Conservation (phyloP, 2,797 vertebrate genomes). For the Buceros bicornis region DNA sequence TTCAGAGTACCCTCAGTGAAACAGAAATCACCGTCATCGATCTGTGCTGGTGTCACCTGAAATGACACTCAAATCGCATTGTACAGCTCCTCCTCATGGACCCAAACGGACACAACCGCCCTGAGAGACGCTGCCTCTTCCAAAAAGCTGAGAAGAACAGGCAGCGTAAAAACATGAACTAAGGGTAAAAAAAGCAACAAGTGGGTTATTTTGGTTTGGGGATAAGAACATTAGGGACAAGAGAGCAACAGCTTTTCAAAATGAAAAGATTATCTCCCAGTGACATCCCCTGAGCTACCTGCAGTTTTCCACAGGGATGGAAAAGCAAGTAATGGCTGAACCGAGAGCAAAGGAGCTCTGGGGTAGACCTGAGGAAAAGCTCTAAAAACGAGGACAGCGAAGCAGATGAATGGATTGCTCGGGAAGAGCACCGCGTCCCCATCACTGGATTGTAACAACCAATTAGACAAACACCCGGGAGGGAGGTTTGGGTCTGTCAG, state of each 20-base stretch:
- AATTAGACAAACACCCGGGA: not conserved
- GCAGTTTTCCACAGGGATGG: not conserved
- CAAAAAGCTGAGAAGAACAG: not conserved
- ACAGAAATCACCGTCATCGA: fast-evolving
- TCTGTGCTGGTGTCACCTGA: not conserved
- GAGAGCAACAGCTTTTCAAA: not conserved
- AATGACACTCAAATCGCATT: not conserved
- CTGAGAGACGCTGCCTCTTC: not conserved
- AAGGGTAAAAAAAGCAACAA: fast-evolving
- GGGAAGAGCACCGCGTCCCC: not conserved
- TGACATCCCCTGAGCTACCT: not conserved
- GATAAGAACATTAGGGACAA: not conserved
- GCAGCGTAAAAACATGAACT: not conserved
- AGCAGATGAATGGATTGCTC: not conserved
- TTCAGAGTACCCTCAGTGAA: not conserved
- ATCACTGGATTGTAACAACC: not conserved
- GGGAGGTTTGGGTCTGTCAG: not conserved
- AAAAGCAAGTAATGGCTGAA: not conserved
- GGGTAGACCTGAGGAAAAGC: not conserved
- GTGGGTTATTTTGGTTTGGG: not conserved
- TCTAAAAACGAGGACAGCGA: not conserved
- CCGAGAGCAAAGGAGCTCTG: not conserved
- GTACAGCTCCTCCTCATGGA: not conserved
- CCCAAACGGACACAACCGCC: not conserved
- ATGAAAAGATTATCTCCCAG: not conserved